Base-by-base conservation (phyloP, 2,888 invertebrate genomes). In the Rosalia funebris region DNA sequence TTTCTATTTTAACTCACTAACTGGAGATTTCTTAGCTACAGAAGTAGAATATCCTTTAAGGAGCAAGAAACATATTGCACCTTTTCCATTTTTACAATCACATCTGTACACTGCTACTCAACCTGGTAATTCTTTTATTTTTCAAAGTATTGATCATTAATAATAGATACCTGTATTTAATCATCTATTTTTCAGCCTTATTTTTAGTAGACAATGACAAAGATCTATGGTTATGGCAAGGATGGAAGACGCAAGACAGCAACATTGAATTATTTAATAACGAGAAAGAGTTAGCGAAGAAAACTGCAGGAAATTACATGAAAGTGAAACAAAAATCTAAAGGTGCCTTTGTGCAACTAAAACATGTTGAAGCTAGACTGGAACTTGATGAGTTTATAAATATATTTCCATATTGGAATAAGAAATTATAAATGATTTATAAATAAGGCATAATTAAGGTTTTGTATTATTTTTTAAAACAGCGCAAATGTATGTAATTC, bases 1-100 rank as follows among this genome's bases (percentile, higher is more conserved):
- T 25, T 73, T 71, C 63, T 75, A 73, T 63, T 66, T 74, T 4
- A 72, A 71, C 54, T 62, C 61, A 16, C 66, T 72, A 11, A 66
- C 68, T 19, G 75, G 72, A 5, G 25, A 47, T 20, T 73, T 75
- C 62, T 45, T 56, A 46, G 68, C 68, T 3, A 68, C 66, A 9
- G 71, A 72, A 65, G 55, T 73, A 9, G 68, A 71, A 34, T 70
- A 73, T 59, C 63, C 70, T 19, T 60, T 73, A 39, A 68, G 69
- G 15, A 58, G 59, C 44, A 32, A 44, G 9, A 41, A 56, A 17
- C 42, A 58, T 37, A 32, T 60, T n/a, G 69, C 71, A 15, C 37
- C 73, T 16, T 72, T 71, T 64, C 75, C 75, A 39, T 71, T 75
- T 64, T 54, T 74, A 46, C 73, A 75, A 48, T 66, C 67, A 14